Conservation (phyloP, 2,113 vertebrate genomes). For the Syngnathoides biaculeatus region DNA sequence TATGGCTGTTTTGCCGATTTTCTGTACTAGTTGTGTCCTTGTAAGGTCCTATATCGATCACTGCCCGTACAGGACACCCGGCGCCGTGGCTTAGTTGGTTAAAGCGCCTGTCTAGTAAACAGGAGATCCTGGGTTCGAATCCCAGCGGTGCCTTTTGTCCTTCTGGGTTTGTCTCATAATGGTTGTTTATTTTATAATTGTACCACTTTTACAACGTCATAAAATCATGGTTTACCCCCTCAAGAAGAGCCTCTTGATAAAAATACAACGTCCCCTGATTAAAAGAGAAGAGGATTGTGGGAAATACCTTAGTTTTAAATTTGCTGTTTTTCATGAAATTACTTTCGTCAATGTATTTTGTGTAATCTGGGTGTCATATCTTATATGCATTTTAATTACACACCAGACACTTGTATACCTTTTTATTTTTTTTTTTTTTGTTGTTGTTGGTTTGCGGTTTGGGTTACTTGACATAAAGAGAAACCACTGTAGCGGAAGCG, state of each 20-base stretch:
- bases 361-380: not conserved
- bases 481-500: constrained; percentile 12
- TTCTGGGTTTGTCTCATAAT: not conserved
- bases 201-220: too few relatives aligned
- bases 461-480: not conserved
- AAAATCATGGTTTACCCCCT: too few relatives aligned
- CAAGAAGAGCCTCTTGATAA: not conserved
- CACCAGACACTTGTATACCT: not conserved
- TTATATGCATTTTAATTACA: not conserved
- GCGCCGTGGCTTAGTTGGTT: constrained; percentile 71
- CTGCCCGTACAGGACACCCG: too few relatives aligned
- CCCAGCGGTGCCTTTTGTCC: constrained; percentile 67
- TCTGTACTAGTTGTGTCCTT: too few relatives aligned
- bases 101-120: constrained; percentile 74
- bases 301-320: not conserved
- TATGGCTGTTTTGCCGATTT: too few relatives aligned
- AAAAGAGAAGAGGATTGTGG: too few relatives aligned
- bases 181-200: too few relatives aligned
- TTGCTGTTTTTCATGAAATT: not conserved
- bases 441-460: not conserved
- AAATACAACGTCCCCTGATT: not conserved
- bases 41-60: too few relatives aligned
- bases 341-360: not conserved
- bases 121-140: constrained; percentile 74
- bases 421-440: constrained; percentile 7